Base-by-base conservation (phyloP, 2,797 vertebrate genomes). In the Discoglossus pictus region DNA sequence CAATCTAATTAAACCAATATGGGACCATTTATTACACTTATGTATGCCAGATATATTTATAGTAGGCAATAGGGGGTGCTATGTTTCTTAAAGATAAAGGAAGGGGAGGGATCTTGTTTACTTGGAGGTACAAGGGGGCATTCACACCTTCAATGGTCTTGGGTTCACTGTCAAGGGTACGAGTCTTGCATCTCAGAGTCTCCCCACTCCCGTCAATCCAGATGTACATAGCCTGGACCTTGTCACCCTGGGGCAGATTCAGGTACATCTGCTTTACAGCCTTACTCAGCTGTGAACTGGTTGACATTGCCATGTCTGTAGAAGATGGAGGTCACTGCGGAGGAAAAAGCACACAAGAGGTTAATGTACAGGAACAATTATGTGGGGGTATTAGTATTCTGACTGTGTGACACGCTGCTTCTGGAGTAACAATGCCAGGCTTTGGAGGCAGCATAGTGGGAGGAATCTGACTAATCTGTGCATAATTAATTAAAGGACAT, bases 151-250 rank as follows among this genome's bases (percentile, higher is more conserved):
- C 91, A 1, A 99, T 52, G 75, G 88, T 90, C 78, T 98, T 98
- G 46, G 97, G 97, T 61, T 98, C 96, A 0, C 17, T 84, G 79
- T 99, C 93, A 76, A 99, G 85, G 0, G 97, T 99, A 56, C 90
- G 92, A 38, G 96, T 98, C 85, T 99, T 99, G 79, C 96, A 98
- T 7, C 95, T 91, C 27, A 99, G 91, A 3, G 93, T 90, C 77
- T 99, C 96, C 53, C 96, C 97, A 0, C 95, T 98, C 3, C 97
- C 95, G 1, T 99, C 97, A 0, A 98, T 92, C 95, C 97, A 99
- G 75, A 99, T 88, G 67, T 99, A 99, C 96, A 98, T 98, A 60
- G 90, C 95, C 61, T 96, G 97, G 13, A 97, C 93, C 73, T 92
- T 91, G 17, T 96, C 93, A 0, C 94, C 94, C 79, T 99, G 97